Base-by-base conservation (phyloP, 2,888 invertebrate species). In the Limulus polyphemus region DNA sequence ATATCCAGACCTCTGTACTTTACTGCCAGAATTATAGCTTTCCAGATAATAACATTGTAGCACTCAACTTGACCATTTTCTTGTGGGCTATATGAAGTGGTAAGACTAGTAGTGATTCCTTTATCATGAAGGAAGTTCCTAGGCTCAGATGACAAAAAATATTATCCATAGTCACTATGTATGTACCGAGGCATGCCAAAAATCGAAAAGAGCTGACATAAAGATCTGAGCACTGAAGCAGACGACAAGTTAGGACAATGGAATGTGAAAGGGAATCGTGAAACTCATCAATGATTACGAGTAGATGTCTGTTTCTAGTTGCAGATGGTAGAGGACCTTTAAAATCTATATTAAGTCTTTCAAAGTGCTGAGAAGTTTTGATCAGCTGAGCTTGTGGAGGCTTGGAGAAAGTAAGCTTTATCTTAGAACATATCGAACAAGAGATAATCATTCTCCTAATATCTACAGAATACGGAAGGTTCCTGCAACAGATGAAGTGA, bases 211-310 rank as follows among this genome's bases (percentile, higher is more conserved):
- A 70, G 11, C 32, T 32, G 32, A 4, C 32, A 32, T 4, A 32
- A 32, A 47, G 66, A 62, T 12, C 12, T 46, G 5, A 69, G 55
- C 2, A 50, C 51, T 50, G 51, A n/a, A n/a, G 51, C n/a, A 16
- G 63, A 49, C 14, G 63, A 62, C 55, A 69, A 3, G 32, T 32
- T 32, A 32, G 4, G 32, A 32, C 4, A 4, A 50, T 68, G 56
- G 14, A 69, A 63, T 10, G 67, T 67, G 62, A 70, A 70, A 2
- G 68, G 65, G 59, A 67, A 70, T n/a, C n/a, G n/a, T 54, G 68
- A 49, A 57, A 71, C 51, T 70, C 69, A 57, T 69, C 69, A 9
- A 69, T 59, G 16, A 70, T 57, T 11, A 61, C 65, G 11, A 69
- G 61, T 11, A 69, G 14, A 46, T 65, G 69, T 13, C n/a, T 54